Conservation (phyloP, 2,797 vertebrate genomes). For the Phoeniculus purpureus region DNA sequence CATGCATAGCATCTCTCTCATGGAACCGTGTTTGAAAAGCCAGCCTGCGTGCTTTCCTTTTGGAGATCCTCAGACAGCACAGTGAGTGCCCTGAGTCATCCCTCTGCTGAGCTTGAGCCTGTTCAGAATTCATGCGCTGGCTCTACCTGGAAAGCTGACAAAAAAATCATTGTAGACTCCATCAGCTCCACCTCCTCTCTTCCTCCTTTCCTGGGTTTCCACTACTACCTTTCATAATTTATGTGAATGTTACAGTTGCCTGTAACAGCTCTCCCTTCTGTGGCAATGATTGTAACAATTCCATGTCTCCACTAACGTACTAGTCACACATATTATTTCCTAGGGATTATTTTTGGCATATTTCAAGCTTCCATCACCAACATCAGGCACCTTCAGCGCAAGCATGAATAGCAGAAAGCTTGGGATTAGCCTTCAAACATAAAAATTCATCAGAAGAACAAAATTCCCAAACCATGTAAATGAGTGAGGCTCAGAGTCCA, state of each 20-base stretch:
- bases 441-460: neutral
- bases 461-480: neutral
- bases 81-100: neutral
- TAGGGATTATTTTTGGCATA: neutral
- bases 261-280: neutral
- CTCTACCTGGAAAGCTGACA: constrained; percentile 1
- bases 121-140: constrained; percentile 2
- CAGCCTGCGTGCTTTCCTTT: neutral
- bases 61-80: neutral
- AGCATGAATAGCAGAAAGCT: neutral
- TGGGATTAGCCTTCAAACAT: neutral
- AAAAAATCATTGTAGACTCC: neutral
- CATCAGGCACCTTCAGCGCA: neutral
- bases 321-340: neutral
- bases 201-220: neutral
- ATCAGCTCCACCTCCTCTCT: neutral
- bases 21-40: neutral
- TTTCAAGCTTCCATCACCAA: neutral
- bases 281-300: neutral
- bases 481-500: neutral
- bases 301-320: neutral
- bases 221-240: neutral
- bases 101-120: neutral
- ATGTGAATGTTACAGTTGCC: neutral
- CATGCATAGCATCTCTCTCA: neutral